Percentiles rank a stretch among this genome's conserved stretches.
These are phyloP conservation scores for Listrodromus nycthemerus DNA, from an alignment of 2,888 invertebrate species.

Conservation along the genomic window DNA sequence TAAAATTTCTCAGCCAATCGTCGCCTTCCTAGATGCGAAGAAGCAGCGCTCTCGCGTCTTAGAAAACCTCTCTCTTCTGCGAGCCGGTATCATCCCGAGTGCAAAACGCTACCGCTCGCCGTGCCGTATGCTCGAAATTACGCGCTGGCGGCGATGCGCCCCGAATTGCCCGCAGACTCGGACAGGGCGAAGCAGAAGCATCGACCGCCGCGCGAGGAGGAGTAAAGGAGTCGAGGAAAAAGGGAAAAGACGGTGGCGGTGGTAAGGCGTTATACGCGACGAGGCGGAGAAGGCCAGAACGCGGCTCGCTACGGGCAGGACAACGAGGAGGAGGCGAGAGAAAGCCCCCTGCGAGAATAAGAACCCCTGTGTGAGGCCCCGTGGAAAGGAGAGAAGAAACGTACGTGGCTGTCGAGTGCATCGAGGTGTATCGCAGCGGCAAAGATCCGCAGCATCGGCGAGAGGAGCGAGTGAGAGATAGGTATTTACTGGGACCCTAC, in stretches of 20 bases:
- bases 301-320: constrained; percentile 34
- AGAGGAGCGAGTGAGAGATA: constrained; percentile 63
- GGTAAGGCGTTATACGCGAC: constrained; percentile 49
- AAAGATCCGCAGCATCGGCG: neutral
- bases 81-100: too few relatives aligned
- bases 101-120: neutral
- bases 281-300: constrained; percentile 53
- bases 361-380: constrained; percentile 8
- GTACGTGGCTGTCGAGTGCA: constrained; percentile 53
- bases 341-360: constrained; percentile 35
- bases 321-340: constrained; percentile 54
- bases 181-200: constrained; percentile 50
- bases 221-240: constrained; percentile 44
- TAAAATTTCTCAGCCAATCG: neutral
- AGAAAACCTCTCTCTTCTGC: neutral
- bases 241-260: constrained; percentile 37
- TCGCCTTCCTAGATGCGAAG: neutral
- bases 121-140: constrained; percentile 71
- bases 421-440: constrained; percentile 62
- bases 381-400: constrained; percentile 26
- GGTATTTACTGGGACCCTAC: constrained; percentile 59
- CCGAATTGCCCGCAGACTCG: constrained; percentile 77
- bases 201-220: constrained; percentile 33
- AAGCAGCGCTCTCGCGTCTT: neutral
- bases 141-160: constrained; percentile 53